Base-by-base conservation (phyloP, 2,113 vertebrate species). In the Pogona vitticeps region DNA sequence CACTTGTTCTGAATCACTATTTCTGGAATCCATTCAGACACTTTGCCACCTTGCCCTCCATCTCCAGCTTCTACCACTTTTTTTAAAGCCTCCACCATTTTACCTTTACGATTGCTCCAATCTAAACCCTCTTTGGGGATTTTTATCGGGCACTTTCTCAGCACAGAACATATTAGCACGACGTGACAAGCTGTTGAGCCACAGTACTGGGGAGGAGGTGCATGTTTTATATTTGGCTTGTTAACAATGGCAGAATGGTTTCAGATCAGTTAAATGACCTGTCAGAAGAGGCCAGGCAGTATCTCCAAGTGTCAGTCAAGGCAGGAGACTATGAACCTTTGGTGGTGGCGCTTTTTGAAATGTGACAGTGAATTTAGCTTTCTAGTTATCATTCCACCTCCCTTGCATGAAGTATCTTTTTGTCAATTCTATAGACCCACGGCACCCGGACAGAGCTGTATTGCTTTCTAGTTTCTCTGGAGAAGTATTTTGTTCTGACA, bases 141-240 rank as follows among this genome's bases (percentile, higher is more conserved):
- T 84, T 52, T 91, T 90, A 90, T 88, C 81, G 42, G 58, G 77
- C 3, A 8, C 73, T 90, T 42, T 83, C 63, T 46, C 80, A 77
- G 46, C 33, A 59, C 67, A 73, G 79, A 58, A 85, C 84, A 76
- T 82, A 88, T 85, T 70, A 91, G 88, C 73, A 85, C 87, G 79
- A 85, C 23, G 38, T 65, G 83, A 91, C 86, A 93, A 89, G 82
- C 91, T 56, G 12, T 71, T 83, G 83, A 91, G 82, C 80, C 75
- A 82, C 75, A 40, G 73, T 46, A 75, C 87, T 70, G 6, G 15
- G 21, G 13, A 3, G 28, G 31, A 20, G 12, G 21, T 90, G 90
- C 83, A 87, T 89, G 83, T 75, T 91, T 90, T 63, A 84, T 86
- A 88, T 86, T 89, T 88, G 93, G 86, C 89, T 70, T 86, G 89